Evolutionary conservation across 2,888 invertebrate species (phyloP).

Genomic region (Drosophila nr. fundita): DNA sequence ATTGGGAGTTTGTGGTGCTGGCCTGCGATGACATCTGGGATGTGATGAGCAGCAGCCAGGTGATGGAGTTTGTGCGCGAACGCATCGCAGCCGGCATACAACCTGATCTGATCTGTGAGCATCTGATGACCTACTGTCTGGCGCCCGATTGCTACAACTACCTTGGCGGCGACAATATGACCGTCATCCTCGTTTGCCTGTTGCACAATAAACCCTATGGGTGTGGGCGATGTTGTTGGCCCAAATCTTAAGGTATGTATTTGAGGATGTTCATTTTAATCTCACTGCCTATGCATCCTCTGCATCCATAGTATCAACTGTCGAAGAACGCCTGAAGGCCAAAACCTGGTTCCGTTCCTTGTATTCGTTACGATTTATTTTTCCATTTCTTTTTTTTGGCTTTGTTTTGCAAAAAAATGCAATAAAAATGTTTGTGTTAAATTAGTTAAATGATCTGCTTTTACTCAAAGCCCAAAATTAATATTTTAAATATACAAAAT

Average conservation of each 20-base stretch:
- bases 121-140: conserved; percentile 96
- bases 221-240: conserved; percentile 54
- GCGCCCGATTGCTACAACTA: conserved; percentile 98
- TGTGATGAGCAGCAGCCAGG: conserved; percentile 97
- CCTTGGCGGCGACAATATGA: conserved; percentile 99
- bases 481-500: too few species aligned
- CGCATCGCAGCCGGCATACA: conserved; percentile 92
- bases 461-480: too few species aligned
- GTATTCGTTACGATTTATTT: conserved; percentile 16
- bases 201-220: conserved; percentile 83
- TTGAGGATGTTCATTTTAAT: background rate
- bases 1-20: conserved; percentile 97
- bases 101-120: conserved; percentile 98
- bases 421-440: background rate
- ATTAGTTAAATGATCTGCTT: too few species aligned
- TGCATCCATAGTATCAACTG: conserved; percentile 14
- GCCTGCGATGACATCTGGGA: conserved; percentile 99
- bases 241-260: conserved; percentile 15
- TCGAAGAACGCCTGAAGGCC: conserved; percentile 4
- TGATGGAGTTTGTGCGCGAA: conserved; percentile 93
- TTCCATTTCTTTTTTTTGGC: background rate
- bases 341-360: conserved; percentile 9
- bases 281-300: background rate
- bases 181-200: conserved; percentile 95
- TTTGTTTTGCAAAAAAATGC: background rate